Base-by-base conservation (phyloP, 2,797 vertebrate species). In the Streptopelia turtur region DNA sequence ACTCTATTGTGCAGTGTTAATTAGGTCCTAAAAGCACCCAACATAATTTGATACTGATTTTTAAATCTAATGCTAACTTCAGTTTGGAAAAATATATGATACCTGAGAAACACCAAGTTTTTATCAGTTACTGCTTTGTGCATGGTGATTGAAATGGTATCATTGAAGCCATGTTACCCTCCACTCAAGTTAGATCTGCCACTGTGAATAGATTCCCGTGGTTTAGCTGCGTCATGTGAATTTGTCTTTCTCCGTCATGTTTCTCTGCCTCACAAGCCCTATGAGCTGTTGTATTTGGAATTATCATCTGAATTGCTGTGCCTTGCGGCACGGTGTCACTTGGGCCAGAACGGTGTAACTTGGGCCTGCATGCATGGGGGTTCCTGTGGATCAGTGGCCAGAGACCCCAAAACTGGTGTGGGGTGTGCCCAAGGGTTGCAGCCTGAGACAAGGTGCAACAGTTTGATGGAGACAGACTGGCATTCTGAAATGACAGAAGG, bases 371-470 rank as follows among this genome's bases (percentile, higher is more conserved):
- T 11, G 10, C 2, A 0, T 4, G 21, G 10, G 23, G 10, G 24
- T 18, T 1, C 4, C 4, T 35, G 11, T 4, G 65, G 39, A 22
- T 63, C 30, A 3, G 1, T 10, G 5, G 64, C 16, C 65, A 49
- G 65, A 49, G 74, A 35, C 31, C 16, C 23, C 16, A 39, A 55
- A 64, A 6, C 22, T 1, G 7, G 39, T 5, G 12, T 30, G 75
- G 49, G 31, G 12, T 47, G 21, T 68, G 69, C 41, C 2, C 14
- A 28, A 22, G 25, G 37, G 14, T 66, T 53, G 30, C 49, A n/a
- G 28, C 7, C 28, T 0, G 4, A 53, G 61, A 30, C 0, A 3
- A 41, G 28, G 13, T 22, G 31, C 30, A 27, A 30, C 21, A 7
- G 13, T 45, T 66, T 47, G 2, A 0, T 16, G 14, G 4, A 50